Evolutionary conservation across 2,888 invertebrate genomes (phyloP).

Genomic region (Phalera bucephala): DNA sequence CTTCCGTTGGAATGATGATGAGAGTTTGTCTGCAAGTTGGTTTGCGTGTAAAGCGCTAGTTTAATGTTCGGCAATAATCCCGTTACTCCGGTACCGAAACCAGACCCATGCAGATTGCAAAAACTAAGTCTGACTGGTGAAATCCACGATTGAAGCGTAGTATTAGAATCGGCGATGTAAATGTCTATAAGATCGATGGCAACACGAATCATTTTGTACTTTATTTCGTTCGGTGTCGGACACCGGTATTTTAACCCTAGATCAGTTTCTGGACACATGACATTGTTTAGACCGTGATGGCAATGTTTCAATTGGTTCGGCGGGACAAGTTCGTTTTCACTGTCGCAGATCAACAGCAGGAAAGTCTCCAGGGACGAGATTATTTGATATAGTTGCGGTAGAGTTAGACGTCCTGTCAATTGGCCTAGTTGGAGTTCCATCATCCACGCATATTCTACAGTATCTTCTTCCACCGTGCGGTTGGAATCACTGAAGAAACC

Average conservation of each 20-base stretch:
- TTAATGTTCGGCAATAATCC: conserved; percentile 90
- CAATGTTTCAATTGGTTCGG: conserved; percentile 91
- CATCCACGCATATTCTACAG: conserved; percentile 98
- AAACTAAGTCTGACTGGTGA: conserved; percentile 94
- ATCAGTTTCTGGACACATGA: conserved; percentile 87
- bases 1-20: conserved; percentile 82
- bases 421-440: conserved; percentile 97
- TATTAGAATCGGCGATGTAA: conserved; percentile 94
- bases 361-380: conserved; percentile 95
- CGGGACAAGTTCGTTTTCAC: conserved; percentile 94
- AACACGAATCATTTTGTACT: conserved; percentile 96
- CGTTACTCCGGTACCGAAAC: conserved; percentile 94
- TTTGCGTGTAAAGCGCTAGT: conserved; percentile 85
- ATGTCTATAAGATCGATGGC: conserved; percentile 95
- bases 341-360: conserved; percentile 91
- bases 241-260: conserved; percentile 88
- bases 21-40: conserved; percentile 80
- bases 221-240: conserved; percentile 92
- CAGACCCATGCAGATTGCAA: conserved; percentile 97
- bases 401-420: conserved; percentile 94
- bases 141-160: conserved; percentile 93
- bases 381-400: conserved; percentile 94
- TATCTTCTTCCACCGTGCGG: conserved; percentile 94
- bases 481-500: conserved; percentile 98
- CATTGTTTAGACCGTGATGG: conserved; percentile 89